A percentile compares a stretch with the other conserved stretches of the same genome.
Conservation (phyloP, 2,888 invertebrate species). For the Bruchidius siliquastri region DNA sequence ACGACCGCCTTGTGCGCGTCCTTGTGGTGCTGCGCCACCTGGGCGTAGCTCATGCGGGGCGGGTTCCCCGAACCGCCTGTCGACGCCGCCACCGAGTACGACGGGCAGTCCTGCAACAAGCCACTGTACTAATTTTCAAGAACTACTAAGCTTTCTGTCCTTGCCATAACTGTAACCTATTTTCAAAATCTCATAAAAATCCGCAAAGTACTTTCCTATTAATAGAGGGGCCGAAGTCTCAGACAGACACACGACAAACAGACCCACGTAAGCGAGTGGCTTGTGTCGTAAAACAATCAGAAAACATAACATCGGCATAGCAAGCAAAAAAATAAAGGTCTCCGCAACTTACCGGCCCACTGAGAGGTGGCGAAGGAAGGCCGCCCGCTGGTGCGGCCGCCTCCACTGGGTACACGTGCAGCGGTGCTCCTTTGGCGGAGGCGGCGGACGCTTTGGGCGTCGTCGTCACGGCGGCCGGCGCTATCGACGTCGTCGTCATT, state of each 20-base stretch:
- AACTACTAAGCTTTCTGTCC: no score
- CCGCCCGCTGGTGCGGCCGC: conserved; percentile 7
- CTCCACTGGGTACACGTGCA: neutral
- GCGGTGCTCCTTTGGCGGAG: neutral
- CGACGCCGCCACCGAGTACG: neutral
- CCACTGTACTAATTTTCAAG: no score
- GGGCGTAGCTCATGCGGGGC: conserved; percentile 59
- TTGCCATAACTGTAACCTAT: no score
- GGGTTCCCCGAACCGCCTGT: conserved; percentile 31
- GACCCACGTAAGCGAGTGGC: no score
- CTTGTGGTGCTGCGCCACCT: conserved; percentile 62
- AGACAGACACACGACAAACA: no score
- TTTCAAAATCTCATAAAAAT: no score
- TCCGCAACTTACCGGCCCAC: neutral
- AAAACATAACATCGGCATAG: no score
- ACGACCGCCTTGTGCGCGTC: conserved; percentile 20
- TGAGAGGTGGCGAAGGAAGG: neutral
- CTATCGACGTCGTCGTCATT: conserved; percentile 47
- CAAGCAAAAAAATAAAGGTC: no score
- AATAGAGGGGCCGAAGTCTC: no score
- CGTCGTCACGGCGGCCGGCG: neutral
- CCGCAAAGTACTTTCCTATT: no score
- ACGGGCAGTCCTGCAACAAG: neutral
- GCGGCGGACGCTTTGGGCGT: neutral
- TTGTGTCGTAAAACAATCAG: no score